These are phyloP conservation scores for Dermatophagoides farinae DNA, from an alignment of 1,140 invertebrate genomes.

Conservation along the genomic window DNA sequence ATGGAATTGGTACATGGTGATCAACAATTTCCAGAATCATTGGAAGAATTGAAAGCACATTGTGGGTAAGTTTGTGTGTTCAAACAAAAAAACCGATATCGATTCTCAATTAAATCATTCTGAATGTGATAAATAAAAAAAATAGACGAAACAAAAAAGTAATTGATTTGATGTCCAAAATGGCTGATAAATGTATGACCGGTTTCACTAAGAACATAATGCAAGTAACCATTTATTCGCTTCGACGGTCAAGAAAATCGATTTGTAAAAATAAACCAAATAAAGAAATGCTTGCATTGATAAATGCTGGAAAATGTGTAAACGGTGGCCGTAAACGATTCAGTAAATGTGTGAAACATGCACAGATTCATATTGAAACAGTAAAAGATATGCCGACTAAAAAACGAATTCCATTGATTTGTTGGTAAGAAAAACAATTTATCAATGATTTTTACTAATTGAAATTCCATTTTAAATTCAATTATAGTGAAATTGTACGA, in stretches of 20 bases:
- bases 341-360: neutral
- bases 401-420: neutral
- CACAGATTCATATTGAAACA: neutral
- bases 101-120: no score
- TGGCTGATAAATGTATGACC: conserved; percentile 5
- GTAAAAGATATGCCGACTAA: neutral
- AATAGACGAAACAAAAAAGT: neutral
- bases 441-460: neutral
- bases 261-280: neutral
- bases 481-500: neutral
- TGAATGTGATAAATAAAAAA: no score
- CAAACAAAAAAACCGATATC: no score
- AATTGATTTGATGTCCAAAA: neutral
- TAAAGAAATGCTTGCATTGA: neutral
- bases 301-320: neutral
- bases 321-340: neutral
- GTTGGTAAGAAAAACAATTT: neutral
- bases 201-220: conserved; percentile 2
- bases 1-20: no score
- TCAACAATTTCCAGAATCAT: no score
- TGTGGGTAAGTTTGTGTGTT: no score
- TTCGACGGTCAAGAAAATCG: neutral
- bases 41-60: no score
- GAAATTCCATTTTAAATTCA: neutral
- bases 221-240: neutral